These are phyloP conservation scores for Rhea pennata DNA, from an alignment of 2,113 vertebrate genomes.

Conservation along the genomic window DNA sequence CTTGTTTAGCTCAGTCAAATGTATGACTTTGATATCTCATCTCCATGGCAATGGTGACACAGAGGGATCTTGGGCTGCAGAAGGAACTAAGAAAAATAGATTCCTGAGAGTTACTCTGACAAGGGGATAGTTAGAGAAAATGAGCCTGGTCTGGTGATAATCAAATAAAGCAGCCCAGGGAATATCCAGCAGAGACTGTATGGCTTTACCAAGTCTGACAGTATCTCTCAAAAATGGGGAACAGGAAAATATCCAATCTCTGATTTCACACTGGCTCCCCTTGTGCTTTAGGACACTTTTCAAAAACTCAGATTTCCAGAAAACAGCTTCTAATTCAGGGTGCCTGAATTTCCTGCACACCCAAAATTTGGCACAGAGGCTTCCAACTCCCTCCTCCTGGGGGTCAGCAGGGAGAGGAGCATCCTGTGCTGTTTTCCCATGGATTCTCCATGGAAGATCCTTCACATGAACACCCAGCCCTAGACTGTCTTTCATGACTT, in stretches of 20 bases:
- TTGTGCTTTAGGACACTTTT: background rate
- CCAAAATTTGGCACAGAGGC: fast-evolving
- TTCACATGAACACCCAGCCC: background rate
- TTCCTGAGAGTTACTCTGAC: background rate
- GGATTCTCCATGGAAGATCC: background rate
- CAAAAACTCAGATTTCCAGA: background rate
- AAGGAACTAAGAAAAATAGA: background rate
- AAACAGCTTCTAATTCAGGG: background rate
- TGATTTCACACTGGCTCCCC: background rate
- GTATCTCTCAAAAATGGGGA: background rate
- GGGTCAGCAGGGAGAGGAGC: background rate
- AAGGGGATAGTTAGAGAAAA: background rate
- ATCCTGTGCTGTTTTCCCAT: background rate
- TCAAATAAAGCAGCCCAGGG: background rate
- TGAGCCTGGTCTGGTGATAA: background rate
- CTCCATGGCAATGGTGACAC: background rate
- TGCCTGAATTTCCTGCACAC: background rate
- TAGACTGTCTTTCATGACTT: background rate
- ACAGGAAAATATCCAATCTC: background rate
- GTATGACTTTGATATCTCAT: background rate
- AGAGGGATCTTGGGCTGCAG: background rate
- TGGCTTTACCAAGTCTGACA: background rate
- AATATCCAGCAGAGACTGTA: background rate
- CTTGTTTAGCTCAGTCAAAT: background rate
- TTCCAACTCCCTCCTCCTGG: background rate